A percentile compares a stretch with the other conserved stretches of the same genome.
Evolutionary conservation across 23 tunicate species (phyloP).

Genomic region (Clavelina lepadiformis): DNA sequence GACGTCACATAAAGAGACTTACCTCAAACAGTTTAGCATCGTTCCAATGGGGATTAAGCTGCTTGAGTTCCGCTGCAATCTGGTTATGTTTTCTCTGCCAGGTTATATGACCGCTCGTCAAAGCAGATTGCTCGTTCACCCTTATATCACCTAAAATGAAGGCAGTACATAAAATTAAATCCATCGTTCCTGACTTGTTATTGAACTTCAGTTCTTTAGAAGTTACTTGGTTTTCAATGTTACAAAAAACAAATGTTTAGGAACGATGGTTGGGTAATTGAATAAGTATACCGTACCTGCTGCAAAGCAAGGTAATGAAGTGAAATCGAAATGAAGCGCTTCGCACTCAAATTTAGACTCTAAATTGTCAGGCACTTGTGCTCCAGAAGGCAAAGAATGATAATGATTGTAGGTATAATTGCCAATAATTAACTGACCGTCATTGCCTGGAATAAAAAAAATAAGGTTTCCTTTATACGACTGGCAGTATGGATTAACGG

Average conservation of each 20-base stretch:
- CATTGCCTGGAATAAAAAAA: constrained; percentile 10
- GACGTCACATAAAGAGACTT: not conserved
- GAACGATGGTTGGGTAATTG: not conserved
- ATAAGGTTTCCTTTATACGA: too few relatives aligned
- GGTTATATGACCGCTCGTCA: constrained; percentile 39
- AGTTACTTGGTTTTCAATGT: not conserved
- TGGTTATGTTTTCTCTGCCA: constrained; percentile 66
- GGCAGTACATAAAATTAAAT: not conserved
- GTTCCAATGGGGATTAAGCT: constrained; percentile 57
- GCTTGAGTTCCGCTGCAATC: constrained; percentile 28
- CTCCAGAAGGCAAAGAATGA: constrained; percentile 13
- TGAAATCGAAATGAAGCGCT: constrained; percentile 20
- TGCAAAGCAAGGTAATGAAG: constrained; percentile 46
- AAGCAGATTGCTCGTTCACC: constrained; percentile 62
- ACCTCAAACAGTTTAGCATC: constrained; percentile 19
- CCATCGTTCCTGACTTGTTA: not conserved
- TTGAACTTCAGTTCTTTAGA: not conserved
- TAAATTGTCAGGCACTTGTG: constrained; percentile 16
- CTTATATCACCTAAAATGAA: constrained; percentile 67
- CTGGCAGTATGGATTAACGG: too few relatives aligned
- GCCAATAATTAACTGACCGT: constrained; percentile 1
- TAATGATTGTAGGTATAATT: not conserved
- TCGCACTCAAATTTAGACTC: constrained; percentile 40
- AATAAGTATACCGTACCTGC: constrained; percentile 35
- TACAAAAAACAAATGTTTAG: not conserved